Conservation (phyloP, 2,797 vertebrate genomes). For the Labeo calbasu region DNA sequence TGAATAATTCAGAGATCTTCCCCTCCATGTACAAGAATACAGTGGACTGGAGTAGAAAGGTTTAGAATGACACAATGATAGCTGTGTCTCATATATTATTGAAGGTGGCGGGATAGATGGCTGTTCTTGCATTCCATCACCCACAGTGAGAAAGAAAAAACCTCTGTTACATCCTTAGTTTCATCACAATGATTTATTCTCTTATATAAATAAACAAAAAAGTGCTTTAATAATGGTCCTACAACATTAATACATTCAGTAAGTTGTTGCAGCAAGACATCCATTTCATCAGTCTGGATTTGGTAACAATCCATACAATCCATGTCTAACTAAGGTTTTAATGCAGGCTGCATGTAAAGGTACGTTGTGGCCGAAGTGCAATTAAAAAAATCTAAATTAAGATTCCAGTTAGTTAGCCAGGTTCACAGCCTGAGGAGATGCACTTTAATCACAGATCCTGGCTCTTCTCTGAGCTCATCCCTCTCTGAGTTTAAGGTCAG, state of each 20-base stretch:
- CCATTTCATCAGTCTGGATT: background rate
- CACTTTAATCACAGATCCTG: slow-evolving; percentile 50
- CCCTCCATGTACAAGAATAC: slow-evolving; percentile 50
- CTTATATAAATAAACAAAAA: slow-evolving; percentile 6
- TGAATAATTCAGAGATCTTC: slow-evolving; percentile 78
- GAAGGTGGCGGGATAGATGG: slow-evolving; percentile 60
- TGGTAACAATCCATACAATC: background rate
- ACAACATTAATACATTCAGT: background rate
- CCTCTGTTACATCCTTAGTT: background rate
- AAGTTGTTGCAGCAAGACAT: no score
- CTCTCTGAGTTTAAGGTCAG: slow-evolving; percentile 44
- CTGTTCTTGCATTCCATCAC: slow-evolving; percentile 58
- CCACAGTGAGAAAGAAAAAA: slow-evolving; percentile 8
- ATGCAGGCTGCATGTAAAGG: background rate
- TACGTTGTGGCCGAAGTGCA: background rate
- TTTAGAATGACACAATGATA: slow-evolving; percentile 73
- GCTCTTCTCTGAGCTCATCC: slow-evolving; percentile 11
- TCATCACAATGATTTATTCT: background rate
- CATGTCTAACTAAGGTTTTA: background rate
- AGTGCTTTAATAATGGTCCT: background rate
- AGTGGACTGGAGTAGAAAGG: slow-evolving; percentile 55
- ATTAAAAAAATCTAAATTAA: background rate
- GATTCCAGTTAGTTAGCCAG: background rate
- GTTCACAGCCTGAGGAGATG: background rate
- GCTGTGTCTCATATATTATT: slow-evolving; percentile 77